Percentiles rank a stretch among this genome's conserved stretches.
phyloP scores from a whole-genome alignment of 2,888 invertebrate species.

The Argyresthia albistria region DNA sequence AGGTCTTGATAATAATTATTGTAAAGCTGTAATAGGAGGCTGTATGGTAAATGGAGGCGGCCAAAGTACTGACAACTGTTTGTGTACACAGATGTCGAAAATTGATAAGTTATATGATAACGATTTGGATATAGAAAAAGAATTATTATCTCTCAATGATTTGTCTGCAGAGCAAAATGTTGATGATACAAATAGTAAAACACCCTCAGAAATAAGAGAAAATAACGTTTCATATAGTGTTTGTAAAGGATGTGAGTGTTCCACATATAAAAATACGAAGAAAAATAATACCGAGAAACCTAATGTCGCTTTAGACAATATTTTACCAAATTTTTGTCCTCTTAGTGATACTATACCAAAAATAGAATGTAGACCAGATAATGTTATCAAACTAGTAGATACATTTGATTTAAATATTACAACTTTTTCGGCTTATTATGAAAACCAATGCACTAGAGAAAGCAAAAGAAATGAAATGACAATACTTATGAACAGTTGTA shows the following conservation, averaged over 20 bases:
- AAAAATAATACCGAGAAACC: neutral
- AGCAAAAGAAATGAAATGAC: conserved; percentile 1
- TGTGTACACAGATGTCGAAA: conserved; percentile 35
- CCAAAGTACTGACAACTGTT: conserved; percentile 23
- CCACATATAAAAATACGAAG: conserved; percentile 8
- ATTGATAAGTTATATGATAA: conserved; percentile 20
- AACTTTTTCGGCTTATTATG: neutral
- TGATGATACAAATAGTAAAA: neutral
- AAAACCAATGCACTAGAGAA: conserved; percentile 6
- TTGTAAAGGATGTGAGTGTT: neutral
- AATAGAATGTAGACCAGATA: conserved; percentile 36
- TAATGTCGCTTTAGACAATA: no score
- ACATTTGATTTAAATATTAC: conserved; percentile 34
- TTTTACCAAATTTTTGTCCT: no score
- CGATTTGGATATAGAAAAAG: neutral
- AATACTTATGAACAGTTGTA: conserved; percentile 46
- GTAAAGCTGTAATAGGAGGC: conserved; percentile 31
- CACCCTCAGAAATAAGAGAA: neutral
- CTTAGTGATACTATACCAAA: conserved; percentile 18
- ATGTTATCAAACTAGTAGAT: conserved; percentile 45
- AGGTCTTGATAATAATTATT: conserved; percentile 9
- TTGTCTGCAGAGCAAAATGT: no score
- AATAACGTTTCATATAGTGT: neutral
- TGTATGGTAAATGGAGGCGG: conserved; percentile 30
- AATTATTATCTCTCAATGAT: neutral